Percentiles rank a stretch among this genome's conserved stretches.
phyloP scores from a whole-genome alignment of 1,140 invertebrate species.

The Drosophila setifemur region DNA sequence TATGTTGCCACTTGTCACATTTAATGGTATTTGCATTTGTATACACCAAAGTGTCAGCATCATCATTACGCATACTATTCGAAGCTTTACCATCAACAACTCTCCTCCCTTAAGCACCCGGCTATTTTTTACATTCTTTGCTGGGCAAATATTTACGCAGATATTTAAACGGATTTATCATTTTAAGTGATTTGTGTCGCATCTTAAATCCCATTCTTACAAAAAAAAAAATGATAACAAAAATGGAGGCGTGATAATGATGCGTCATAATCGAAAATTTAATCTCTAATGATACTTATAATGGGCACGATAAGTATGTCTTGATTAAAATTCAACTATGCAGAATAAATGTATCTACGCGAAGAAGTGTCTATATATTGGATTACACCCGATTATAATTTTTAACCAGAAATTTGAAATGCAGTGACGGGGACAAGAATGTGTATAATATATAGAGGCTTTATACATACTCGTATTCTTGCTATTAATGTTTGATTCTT shows the following conservation, averaged over 20 bases:
- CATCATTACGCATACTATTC: slow-evolving; percentile 52
- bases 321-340: no score
- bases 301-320: slow-evolving; percentile 10
- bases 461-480: no score
- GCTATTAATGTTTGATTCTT: no score
- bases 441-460: no score
- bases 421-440: no score
- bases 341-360: no score
- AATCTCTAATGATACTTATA: slow-evolving; percentile 62
- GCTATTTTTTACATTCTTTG: slow-evolving; percentile 43
- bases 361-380: no score
- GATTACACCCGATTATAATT: no score
- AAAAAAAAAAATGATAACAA: slow-evolving; percentile 1
- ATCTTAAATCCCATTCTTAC: slow-evolving; percentile 59
- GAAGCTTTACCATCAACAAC: background rate
- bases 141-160: slow-evolving; percentile 79
- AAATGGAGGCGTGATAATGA: slow-evolving; percentile 6
- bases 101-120: background rate
- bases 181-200: slow-evolving; percentile 79
- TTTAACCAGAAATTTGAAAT: no score
- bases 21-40: slow-evolving; percentile 81
- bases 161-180: slow-evolving; percentile 79
- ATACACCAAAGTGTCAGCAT: slow-evolving; percentile 76
- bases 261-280: slow-evolving; percentile 75
- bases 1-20: slow-evolving; percentile 81